Conservation (phyloP, 2,888 invertebrate genomes). For the Drosophila histrio region DNA sequence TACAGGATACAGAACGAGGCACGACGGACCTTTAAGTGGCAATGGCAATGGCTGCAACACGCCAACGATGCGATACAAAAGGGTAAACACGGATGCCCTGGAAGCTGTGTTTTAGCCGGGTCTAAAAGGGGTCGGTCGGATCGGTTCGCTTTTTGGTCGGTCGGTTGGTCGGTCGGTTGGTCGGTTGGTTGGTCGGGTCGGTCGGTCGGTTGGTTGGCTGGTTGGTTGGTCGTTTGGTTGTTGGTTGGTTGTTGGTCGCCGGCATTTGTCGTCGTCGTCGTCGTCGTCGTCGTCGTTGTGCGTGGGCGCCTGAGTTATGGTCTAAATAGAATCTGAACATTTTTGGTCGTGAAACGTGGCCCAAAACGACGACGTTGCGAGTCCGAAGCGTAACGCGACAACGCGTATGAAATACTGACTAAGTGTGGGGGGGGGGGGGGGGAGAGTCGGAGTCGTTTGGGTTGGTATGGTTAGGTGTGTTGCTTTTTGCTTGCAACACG, state of each 20-base stretch:
- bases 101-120: constrained; percentile 14
- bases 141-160: constrained; percentile 22
- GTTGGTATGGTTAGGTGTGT: background rate
- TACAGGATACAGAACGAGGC: constrained; percentile 38
- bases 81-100: constrained; percentile 42
- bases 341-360: constrained; percentile 37
- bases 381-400: constrained; percentile 16
- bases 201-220: constrained; percentile 8
- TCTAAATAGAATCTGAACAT: constrained; percentile 64
- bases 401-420: background rate
- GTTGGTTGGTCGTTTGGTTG: constrained; percentile 4
- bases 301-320: constrained; percentile 61
- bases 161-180: constrained; percentile 7
- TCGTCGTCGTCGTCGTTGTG: constrained; percentile 13
- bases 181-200: background rate
- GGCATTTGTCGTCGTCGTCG: constrained; percentile 1
- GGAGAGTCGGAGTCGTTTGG: background rate
- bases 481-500: too few relatives aligned
- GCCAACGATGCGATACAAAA: constrained; percentile 45
- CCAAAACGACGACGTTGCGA: constrained; percentile 17
- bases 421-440: background rate
- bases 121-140: constrained; percentile 6
- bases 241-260: background rate
- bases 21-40: constrained; percentile 56
- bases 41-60: constrained; percentile 46